Evolutionary conservation across 2,888 invertebrate genomes (phyloP).

Genomic region (Drepana falcataria): DNA sequence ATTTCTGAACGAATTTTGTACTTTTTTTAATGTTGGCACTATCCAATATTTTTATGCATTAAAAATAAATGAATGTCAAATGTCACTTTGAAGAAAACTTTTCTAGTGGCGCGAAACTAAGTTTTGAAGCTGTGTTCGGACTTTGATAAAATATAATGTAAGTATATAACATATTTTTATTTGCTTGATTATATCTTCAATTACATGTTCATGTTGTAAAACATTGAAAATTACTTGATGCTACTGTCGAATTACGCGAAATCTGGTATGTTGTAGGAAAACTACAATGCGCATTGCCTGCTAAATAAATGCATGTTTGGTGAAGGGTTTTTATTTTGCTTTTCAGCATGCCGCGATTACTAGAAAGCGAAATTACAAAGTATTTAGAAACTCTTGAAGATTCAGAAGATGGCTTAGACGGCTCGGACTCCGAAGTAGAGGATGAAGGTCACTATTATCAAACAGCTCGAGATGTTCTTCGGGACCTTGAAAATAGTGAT

Average conservation of each 20-base stretch:
- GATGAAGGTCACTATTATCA: conserved; percentile 32
- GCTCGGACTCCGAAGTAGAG: conserved; percentile 31
- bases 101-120: conserved; percentile 26
- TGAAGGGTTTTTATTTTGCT: conserved; percentile 31
- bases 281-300: conserved; percentile 31
- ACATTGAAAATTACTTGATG: conserved; percentile 26
- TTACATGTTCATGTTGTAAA: conserved; percentile 26
- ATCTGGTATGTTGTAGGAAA: conserved; percentile 29
- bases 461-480: conserved; percentile 30
- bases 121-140: conserved; percentile 22
- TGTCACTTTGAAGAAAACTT: conserved; percentile 25
- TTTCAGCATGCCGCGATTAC: conserved; percentile 32
- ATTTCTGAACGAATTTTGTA: too few species aligned
- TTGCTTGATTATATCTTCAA: conserved; percentile 28
- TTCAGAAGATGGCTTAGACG: conserved; percentile 31
- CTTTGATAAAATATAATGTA: conserved; percentile 24
- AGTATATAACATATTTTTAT: conserved; percentile 24
- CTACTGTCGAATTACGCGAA: conserved; percentile 22
- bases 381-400: conserved; percentile 35
- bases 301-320: conserved; percentile 31
- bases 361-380: conserved; percentile 31
- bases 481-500: conserved; percentile 29
- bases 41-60: too few species aligned
- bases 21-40: too few species aligned
- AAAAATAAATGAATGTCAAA: conserved; percentile 21